Evolutionary conservation across 2,113 vertebrate species (phyloP), one percentile per base, ranked within the genome.

Genomic region (Petromus typicus): DNA sequence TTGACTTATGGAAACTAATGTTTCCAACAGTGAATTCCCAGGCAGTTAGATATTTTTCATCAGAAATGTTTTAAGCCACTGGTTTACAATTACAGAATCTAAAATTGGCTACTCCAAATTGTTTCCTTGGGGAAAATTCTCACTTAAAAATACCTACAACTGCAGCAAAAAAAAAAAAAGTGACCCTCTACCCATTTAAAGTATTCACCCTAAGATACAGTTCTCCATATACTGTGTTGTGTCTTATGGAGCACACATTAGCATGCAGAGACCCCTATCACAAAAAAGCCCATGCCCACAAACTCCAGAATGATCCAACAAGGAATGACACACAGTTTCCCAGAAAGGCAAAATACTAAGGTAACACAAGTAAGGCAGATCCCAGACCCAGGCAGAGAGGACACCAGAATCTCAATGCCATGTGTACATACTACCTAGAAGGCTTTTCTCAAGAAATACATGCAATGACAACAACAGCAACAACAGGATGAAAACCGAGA

Each of bases 51-150:
- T 88, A 91, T 73, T 94, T 90, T 96, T 96, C 96, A 81, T 92
- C 96, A 48, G 45, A 96, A 81, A 81, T 71, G 88, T 97, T 97
- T 97, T 96, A 97, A 97, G 93, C 37, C 79, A 9, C 94, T 90
- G 94, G 63, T 97, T 98, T 96, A 97, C 93, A 97, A 97, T 97
- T 80, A 84, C 8, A 85, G 57, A 97, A 98, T 97, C 96, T 86
- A 93, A 97, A 97, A 90, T 73, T 96, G 61, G 11, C 73, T 56
- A 45, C 80, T 67, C 23, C 37, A 88, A 75, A 79, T 25, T 27
- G 17, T 27, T 96, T 98, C 81, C 76, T 27, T 61, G 57, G 89
- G 79, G 96, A 18, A 97, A 93, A 95, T 89, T n/a, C 25, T 96
- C 80, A 86, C 96, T 96, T 97, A 27, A 85, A 97, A 97, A 93